phyloP scores from a whole-genome alignment of 2,113 vertebrate species.

The Albula glossodonta region DNA sequence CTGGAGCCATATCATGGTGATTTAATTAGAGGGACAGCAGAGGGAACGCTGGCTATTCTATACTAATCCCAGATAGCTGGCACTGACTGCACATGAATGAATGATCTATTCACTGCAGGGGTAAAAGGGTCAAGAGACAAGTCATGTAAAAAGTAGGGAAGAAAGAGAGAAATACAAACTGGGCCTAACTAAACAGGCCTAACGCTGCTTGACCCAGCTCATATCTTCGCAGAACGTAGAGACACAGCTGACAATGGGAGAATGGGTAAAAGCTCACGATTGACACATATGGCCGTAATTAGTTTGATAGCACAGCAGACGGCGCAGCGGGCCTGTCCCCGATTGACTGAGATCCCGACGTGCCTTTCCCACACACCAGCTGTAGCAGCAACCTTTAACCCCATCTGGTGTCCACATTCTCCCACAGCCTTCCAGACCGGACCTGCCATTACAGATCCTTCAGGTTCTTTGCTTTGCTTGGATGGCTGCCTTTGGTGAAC shows the following conservation, averaged over 20 bases:
- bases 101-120: slow-evolving; percentile 41
- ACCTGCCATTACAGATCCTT: background rate
- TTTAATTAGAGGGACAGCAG: slow-evolving; percentile 65
- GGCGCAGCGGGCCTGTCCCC: background rate
- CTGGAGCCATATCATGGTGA: slow-evolving; percentile 57
- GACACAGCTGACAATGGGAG: background rate
- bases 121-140: slow-evolving; percentile 40
- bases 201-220: slow-evolving; percentile 4
- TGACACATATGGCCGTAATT: background rate
- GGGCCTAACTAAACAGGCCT: slow-evolving; percentile 27
- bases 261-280: background rate
- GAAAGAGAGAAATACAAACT: background rate
- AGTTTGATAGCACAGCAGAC: background rate
- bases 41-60: slow-evolving; percentile 63
- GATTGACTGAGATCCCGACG: background rate
- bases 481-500: background rate
- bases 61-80: slow-evolving; percentile 57
- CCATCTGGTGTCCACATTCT: background rate
- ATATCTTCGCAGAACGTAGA: slow-evolving; percentile 18
- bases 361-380: background rate
- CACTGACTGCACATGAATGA: slow-evolving; percentile 47
- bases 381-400: background rate
- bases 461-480: background rate
- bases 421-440: background rate
- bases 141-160: slow-evolving; percentile 21